Evolutionary conservation across 1,140 invertebrate genomes (phyloP), one percentile per base, ranked within the genome.

Genomic region (Atta cephalotes): DNA sequence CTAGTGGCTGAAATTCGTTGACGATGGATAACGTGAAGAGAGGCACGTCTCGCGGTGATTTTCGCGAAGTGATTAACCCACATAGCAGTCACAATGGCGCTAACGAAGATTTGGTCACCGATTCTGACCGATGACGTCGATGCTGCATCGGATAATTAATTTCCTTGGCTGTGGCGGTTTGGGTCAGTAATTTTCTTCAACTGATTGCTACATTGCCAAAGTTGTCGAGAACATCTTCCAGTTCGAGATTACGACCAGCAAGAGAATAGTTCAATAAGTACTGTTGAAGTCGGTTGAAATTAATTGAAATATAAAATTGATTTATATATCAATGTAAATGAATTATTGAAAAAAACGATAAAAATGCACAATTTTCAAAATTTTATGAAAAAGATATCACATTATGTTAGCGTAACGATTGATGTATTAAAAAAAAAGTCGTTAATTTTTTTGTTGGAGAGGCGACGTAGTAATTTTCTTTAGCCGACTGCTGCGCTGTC

Each of bases 71-170:
- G 39, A 84, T 84, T 84, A 84, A 84, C 70, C 56, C 58, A 84
- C 70, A 62, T 84, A 51, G 39, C 66, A 35, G 45, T 74, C 58
- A 76, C 80, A 76, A 84, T 84, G 28, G 39, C 28, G 12, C 56
- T 84, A 84, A 84, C 80, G 70, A 84, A 84, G 56, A 84, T 49
- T 84, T 25, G 35, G 68, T 45, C 58, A 39, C 72, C 80, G 80
- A 82, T 82, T 74, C 31, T 25, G 31, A 56, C 12, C 31, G 39
- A 49, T 72, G 53, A 62, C 56, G 80, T 82, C 9, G 63, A 31
- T 21, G 35, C 31, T 25, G 60, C 60, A 62, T 79, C 62, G 45
- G 63, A 35, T 76, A 84, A 84, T 84, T 84, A 62, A 76, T 84
- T 84, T 84, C 18, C 68, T 16, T 7, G 21, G 9, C n/a, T 25